Evolutionary conservation across 2,888 invertebrate genomes (phyloP).

Genomic region (Siphonodentalium dalli): DNA sequence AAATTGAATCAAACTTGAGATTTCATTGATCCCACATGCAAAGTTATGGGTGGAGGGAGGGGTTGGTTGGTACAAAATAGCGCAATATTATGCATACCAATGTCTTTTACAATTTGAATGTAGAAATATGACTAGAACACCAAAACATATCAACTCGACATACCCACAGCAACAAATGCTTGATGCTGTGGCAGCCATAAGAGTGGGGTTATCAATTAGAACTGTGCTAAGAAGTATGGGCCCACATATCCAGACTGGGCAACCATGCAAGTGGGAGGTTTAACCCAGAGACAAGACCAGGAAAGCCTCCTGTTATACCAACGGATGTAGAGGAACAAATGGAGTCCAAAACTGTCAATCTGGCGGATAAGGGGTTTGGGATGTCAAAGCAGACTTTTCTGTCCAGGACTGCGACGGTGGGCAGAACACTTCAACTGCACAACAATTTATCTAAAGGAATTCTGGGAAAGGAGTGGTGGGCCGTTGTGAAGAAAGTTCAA

Average conservation of each 20-base stretch:
- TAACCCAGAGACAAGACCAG: neutral
- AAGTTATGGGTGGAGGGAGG: too few relatives aligned
- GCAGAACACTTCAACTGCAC: neutral
- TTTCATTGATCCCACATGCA: too few relatives aligned
- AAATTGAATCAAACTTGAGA: too few relatives aligned
- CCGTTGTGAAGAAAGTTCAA: conserved; percentile 10
- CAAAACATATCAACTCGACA: too few relatives aligned
- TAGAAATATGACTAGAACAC: too few relatives aligned
- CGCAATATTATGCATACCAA: too few relatives aligned
- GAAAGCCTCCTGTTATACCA: neutral
- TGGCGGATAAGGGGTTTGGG: neutral
- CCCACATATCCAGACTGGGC: neutral
- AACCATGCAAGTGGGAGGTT: neutral
- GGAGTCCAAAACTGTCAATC: neutral
- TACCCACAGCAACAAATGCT: neutral
- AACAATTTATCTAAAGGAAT: conserved; percentile 4
- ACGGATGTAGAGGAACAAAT: neutral
- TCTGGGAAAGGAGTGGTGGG: conserved; percentile 24
- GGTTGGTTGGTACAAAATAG: too few relatives aligned
- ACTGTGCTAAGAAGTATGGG: neutral
- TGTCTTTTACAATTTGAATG: too few relatives aligned
- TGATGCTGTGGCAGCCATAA: conserved; percentile 2
- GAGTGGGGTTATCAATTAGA: conserved; percentile 1
- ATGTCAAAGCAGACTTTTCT: conserved; percentile 1
- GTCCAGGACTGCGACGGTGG: neutral